Percentiles rank a stretch among this genome's conserved stretches.
Conservation (phyloP, 2,113 vertebrate genomes). For the Perognathus longimembris region DNA sequence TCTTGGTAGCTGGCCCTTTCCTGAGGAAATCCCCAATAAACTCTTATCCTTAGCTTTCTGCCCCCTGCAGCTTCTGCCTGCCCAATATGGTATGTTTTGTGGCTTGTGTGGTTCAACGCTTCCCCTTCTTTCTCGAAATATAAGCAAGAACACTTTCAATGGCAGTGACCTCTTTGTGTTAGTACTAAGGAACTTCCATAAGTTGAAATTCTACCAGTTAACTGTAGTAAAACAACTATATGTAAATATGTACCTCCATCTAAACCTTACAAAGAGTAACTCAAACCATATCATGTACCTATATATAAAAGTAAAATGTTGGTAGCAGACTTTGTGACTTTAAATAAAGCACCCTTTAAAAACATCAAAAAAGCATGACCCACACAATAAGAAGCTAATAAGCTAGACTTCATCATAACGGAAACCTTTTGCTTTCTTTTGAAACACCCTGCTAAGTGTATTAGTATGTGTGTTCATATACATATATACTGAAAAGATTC, state of each 20-base stretch:
- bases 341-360: neutral
- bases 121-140: neutral
- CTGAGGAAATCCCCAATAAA: neutral
- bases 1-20: neutral
- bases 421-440: neutral
- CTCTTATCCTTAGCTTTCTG: neutral
- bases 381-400: slow-evolving; percentile 13
- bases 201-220: neutral
- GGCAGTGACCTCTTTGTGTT: neutral
- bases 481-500: slow-evolving; percentile 39
- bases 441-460: slow-evolving; percentile 26
- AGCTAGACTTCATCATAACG: neutral
- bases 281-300: neutral
- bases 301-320: neutral
- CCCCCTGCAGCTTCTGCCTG: neutral
- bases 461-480: neutral
- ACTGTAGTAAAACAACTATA: slow-evolving; percentile 41
- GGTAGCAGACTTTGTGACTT: slow-evolving; percentile 26
- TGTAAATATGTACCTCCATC: neutral
- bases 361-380: neutral
- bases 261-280: slow-evolving; percentile 37
- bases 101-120: neutral
- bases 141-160: slow-evolving; percentile 20
- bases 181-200: neutral
- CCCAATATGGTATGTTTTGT: neutral